Base-by-base conservation (phyloP, 2,113 vertebrate species). In the Tachuris rubrigastra region DNA sequence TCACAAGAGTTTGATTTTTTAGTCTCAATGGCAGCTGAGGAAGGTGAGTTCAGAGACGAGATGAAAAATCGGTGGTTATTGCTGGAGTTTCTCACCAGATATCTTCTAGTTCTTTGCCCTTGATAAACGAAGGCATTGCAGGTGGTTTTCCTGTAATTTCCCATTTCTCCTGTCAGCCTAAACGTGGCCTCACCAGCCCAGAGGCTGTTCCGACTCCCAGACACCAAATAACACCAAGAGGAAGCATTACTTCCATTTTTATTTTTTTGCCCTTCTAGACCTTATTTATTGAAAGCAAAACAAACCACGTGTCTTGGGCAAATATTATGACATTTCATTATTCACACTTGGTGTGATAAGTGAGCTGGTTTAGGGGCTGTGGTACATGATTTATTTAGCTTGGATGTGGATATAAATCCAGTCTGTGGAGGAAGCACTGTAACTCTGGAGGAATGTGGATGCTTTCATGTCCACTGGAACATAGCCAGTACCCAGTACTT, bases 301-400 rank as follows among this genome's bases (percentile, higher is more conserved):
- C 37, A 62, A 78, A 56, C 56, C 90, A 73, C 14, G 56, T 91
- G 87, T 41, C 85, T 52, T 80, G 68, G 58, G 44, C 80, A 87
- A 92, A 93, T 63, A 58, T 73, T 83, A 50, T 94, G 92, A 58
- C 90, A 76, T 71, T 72, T 87, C 28, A 33, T 93, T 83, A 47
- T 69, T 91, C 77, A 33, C 77, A 44, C 77, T 18, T 2, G 31
- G 80, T 19, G 4, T 73, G 92, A 74, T 92, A 88, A 96, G 91
- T 37, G 86, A 84, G 83, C 49, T 85, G 86, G 49, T 77, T 28
- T 65, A 44, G 77, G 83, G 74, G 55, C 47, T 5, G 5, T 28
- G 68, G 52, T 75, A 24, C 28, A 5, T 74, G 91, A 94, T 89
- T 95, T 95, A 92, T 97, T 91, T 91, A 8, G 83, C 30, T 89